Percentiles rank a stretch among this genome's conserved stretches.
Evolutionary conservation across 2,797 vertebrate genomes (phyloP).

Genomic region (Pseudocheirus occidentalis): DNA sequence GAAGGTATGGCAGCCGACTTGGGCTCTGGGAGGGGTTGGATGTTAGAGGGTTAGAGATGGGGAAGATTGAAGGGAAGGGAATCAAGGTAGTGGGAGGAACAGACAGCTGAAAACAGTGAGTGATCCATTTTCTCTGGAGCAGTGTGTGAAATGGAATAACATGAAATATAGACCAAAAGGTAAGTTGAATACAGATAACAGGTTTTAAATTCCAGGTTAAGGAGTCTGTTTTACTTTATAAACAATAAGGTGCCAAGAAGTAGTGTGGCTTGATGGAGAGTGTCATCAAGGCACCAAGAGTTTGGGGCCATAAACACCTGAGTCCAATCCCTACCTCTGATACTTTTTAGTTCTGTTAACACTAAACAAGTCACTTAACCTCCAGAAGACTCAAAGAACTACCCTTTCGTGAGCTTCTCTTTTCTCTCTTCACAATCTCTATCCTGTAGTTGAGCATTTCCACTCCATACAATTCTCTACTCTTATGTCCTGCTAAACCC

Average conservation of each 20-base stretch:
- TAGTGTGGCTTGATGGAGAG: neutral
- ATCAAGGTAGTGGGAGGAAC: neutral
- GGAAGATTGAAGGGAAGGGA: neutral
- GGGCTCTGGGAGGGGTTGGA: neutral
- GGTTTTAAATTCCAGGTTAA: neutral
- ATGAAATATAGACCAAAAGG: neutral
- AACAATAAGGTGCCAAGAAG: neutral
- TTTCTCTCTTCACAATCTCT: neutral
- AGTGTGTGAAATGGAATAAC: neutral
- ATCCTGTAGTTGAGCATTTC: neutral
- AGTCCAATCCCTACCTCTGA: neutral
- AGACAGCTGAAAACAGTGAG: neutral
- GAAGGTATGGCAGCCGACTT: neutral
- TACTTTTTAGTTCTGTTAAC: neutral
- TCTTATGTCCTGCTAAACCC: neutral
- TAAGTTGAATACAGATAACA: neutral
- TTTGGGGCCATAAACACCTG: neutral
- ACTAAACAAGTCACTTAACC: neutral
- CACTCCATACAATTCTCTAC: neutral
- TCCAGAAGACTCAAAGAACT: neutral
- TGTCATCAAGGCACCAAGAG: neutral
- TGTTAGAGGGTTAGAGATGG: neutral
- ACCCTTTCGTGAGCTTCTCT: neutral
- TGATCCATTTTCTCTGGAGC: neutral
- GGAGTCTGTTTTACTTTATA: neutral